Evolutionary conservation across 2,888 invertebrate species (phyloP), one percentile per base, ranked within the genome.

Genomic region (Incurvaria masculella): DNA sequence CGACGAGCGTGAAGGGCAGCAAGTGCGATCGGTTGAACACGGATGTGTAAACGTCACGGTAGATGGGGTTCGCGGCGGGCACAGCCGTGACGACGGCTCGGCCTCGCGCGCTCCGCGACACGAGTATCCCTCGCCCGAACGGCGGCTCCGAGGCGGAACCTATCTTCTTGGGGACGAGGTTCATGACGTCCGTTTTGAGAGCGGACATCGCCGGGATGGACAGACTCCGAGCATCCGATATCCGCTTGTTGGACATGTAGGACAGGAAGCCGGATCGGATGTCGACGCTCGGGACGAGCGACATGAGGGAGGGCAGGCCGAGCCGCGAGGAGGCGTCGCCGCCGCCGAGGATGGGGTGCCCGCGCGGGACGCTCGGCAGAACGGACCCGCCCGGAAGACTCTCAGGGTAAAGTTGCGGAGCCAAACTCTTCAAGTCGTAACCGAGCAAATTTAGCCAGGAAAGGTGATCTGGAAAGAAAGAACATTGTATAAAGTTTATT

Each of bases 11-110:
- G 69, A 94, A 92, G 33, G 93, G 92, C 58, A 95, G 74, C 59
- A 94, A 81, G 66, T 88, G 89, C 1, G 93, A 92, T 56, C 93
- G 85, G 69, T 94, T 94, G 68, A 95, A 93, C 4, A 95, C 94
- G 1, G 93, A 91, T 2, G 94, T 94, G 65, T 94, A 93, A 2
- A 95, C 94, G 67, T 95, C 94, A 26, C 90, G 82, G 68, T 94
- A 92, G 56, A 95, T 94, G 23, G 92, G 87, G 64, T 94, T 94
- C 1, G 94, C 93, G 1, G 91, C 89, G 1, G 93, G 92, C 11
- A 93, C 93, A 57, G 93, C 89, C 5, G 89, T 89, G 1, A 93
- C 88, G 19, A 92, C 87, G 26, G 93, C 91, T 59, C 89, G 85
- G 8, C 89, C 89, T 43, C 90, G 86, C 2, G 82, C 78, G 42